phyloP scores from a whole-genome alignment of 1,140 invertebrate species.

The Trichogramma pretiosum region DNA sequence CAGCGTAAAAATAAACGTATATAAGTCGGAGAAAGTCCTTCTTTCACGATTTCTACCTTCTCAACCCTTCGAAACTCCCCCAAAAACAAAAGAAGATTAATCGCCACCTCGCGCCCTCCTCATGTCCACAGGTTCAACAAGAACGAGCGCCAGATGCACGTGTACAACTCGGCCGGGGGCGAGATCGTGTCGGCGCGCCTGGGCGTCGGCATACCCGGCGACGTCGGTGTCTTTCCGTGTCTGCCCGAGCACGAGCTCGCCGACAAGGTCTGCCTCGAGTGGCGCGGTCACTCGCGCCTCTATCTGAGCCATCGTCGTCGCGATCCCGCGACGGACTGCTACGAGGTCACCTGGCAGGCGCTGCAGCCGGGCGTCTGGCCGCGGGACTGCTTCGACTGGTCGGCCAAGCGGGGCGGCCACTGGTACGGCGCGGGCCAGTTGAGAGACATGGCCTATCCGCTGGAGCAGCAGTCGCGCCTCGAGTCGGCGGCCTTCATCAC shows the following conservation, averaged over 20 bases:
- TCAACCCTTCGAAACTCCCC: too few species aligned
- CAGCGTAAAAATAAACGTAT: too few species aligned
- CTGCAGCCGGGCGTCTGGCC: constrained; percentile 54
- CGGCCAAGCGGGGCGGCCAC: constrained; percentile 52
- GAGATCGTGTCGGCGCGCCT: constrained; percentile 65
- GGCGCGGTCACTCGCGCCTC: constrained; percentile 64
- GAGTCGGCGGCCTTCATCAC: constrained; percentile 73
- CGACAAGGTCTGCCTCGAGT: constrained; percentile 63
- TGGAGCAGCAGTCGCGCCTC: constrained; percentile 62
- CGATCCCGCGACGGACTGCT: constrained; percentile 57
- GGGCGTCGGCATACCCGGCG: constrained; percentile 48
- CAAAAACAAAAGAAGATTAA: too few species aligned
- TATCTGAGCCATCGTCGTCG: constrained; percentile 57
- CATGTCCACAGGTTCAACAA: constrained; percentile 58
- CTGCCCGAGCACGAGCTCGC: constrained; percentile 53
- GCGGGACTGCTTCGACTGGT: constrained; percentile 76
- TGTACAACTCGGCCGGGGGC: constrained; percentile 60
- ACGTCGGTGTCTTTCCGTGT: constrained; percentile 59
- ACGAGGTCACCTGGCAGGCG: constrained; percentile 74
- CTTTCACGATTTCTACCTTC: too few species aligned
- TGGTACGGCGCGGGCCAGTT: constrained; percentile 80
- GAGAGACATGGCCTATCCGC: constrained; percentile 65
- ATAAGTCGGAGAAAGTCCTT: too few species aligned
- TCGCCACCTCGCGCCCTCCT: neutral
- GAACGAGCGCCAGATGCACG: constrained; percentile 62